Evolutionary conservation across 1,140 invertebrate species (phyloP), one percentile per base, ranked within the genome.

Genomic region (Solenopsis fugax): DNA sequence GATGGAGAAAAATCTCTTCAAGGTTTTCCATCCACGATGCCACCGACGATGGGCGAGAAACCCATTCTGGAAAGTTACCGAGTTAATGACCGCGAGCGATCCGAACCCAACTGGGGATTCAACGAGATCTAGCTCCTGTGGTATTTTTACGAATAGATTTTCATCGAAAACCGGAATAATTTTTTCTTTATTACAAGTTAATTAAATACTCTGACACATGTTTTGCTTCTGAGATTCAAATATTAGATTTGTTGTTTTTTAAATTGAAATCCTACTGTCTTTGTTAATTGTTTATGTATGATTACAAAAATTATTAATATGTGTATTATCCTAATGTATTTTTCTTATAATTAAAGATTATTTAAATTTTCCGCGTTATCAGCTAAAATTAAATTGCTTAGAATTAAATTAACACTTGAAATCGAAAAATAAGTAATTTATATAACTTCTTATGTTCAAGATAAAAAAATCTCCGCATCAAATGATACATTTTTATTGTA

Each of bases 31-130:
- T 56, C 21, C 13, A 18, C 34, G 52, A 29, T 54, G 2, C 7
- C 12, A 50, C 7, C 2, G 21, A 65, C n/a, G n/a, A 41, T 37
- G 50, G 21, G 18, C 21, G 24, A 80, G 34, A 3, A 50, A 60
- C 54, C 24, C 41, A 60, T 73, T 13, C 69, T 84, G 80, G 41
- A 84, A 84, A 84, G 41, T 73, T 50, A 82, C 67, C 69, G 69
- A 54, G 41, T 29, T 29, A 48, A 13, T 84, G 41, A 50, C 54
- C 56, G 41, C 41, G 2, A 7, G 10, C 18, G 34, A 18, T 9
- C 13, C 64, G n/a, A 37, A 50, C 4, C 5, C 3, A 29, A 21
- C 12, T 10, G 6, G 37, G n/a, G 13, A 56, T 82, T 60, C 71
- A 60, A 37, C 10, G 9, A 60, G 16, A 62, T 84, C 16, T 71